Evolutionary conservation across 2,888 invertebrate species (phyloP).

Genomic region (Conus canariensis): DNA sequence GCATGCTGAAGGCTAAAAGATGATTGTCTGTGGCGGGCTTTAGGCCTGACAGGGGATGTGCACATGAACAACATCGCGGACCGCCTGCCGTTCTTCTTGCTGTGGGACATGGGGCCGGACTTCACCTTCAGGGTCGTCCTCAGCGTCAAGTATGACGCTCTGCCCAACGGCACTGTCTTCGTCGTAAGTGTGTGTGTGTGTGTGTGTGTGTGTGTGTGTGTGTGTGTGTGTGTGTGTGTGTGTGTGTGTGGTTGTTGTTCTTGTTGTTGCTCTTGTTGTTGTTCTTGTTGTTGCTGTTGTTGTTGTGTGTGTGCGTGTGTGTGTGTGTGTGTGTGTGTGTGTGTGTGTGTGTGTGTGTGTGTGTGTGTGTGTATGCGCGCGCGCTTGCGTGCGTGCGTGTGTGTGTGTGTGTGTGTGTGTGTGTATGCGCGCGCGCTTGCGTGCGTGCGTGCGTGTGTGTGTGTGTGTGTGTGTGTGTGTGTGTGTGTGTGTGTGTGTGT

Average conservation of each 20-base stretch:
- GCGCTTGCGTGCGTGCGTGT: neutral
- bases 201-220: neutral
- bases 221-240: neutral
- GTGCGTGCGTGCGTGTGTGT: no score
- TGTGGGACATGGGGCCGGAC: constrained; percentile 55
- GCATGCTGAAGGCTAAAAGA: neutral
- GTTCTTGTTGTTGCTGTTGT: neutral
- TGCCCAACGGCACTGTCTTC: constrained; percentile 21
- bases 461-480: no score
- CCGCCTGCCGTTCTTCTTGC: constrained; percentile 53
- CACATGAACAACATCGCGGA: constrained; percentile 53
- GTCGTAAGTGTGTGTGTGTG: constrained; percentile 14
- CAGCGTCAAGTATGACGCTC: constrained; percentile 36
- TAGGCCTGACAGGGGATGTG: constrained; percentile 55
- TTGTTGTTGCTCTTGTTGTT: no score
- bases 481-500: no score
- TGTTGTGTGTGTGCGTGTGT: neutral
- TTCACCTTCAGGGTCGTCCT: constrained; percentile 46
- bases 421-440: no score
- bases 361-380: neutral
- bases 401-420: no score
- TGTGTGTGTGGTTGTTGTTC: neutral
- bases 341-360: neutral
- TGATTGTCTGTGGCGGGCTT: neutral
- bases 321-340: neutral